These are phyloP conservation scores for Chaetura pelagica DNA, from an alignment of 2,113 vertebrate species.

Conservation along the genomic window DNA sequence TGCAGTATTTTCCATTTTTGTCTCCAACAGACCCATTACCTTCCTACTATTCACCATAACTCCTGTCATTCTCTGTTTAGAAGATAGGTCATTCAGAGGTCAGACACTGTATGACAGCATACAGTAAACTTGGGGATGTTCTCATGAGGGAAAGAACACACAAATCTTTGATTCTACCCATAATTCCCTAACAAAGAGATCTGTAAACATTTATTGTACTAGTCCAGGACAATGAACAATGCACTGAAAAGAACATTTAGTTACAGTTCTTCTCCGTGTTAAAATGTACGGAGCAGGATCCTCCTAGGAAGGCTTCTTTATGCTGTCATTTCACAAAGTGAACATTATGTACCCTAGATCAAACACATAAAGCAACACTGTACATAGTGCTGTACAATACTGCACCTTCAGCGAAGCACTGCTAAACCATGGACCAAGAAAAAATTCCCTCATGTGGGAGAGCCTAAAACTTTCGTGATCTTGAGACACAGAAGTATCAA, in stretches of 20 bases:
- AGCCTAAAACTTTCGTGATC: background rate
- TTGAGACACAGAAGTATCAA: background rate
- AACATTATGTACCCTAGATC: background rate
- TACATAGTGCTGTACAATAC: background rate
- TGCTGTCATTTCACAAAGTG: background rate
- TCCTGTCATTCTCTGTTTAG: background rate
- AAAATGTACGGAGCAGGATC: background rate
- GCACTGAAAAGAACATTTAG: background rate
- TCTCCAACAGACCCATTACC: background rate
- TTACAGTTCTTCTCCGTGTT: background rate
- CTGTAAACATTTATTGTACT: background rate
- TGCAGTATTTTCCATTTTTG: background rate
- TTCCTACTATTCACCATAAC: background rate
- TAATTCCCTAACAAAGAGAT: background rate
- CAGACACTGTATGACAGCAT: background rate
- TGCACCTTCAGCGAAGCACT: background rate
- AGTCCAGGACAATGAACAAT: background rate
- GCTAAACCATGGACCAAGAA: background rate
- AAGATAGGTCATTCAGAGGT: background rate
- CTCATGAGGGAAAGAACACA: background rate
- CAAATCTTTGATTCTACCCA: background rate
- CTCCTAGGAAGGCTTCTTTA: background rate
- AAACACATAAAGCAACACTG: background rate
- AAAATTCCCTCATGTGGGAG: accelerated
- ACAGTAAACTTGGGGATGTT: background rate